Evolutionary conservation across 64 coral and sea anemone genomes (phyloP).

Genomic region (Montipora efflorescens): DNA sequence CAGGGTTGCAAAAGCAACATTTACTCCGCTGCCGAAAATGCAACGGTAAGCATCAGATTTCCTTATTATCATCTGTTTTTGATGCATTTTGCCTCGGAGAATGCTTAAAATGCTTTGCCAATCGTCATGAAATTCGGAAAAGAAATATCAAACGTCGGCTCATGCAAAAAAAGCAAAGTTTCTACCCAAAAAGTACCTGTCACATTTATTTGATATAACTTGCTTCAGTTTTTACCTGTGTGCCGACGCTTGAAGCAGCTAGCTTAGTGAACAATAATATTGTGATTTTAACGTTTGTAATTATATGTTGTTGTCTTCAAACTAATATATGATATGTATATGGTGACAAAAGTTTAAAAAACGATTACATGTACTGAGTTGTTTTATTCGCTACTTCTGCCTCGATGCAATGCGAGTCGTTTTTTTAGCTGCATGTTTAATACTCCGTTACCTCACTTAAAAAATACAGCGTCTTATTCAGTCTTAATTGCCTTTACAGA

Average conservation of each 20-base stretch:
- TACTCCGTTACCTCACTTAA: too few relatives aligned
- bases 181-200: constrained; percentile 23
- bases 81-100: background rate
- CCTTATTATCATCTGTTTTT: background rate
- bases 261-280: background rate
- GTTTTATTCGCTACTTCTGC: too few relatives aligned
- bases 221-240: background rate
- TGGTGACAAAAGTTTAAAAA: too few relatives aligned
- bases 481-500: too few relatives aligned
- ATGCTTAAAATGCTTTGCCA: background rate
- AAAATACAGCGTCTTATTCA: too few relatives aligned
- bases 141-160: background rate
- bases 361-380: too few relatives aligned
- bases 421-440: too few relatives aligned
- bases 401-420: too few relatives aligned
- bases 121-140: too few relatives aligned
- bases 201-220: constrained; percentile 19
- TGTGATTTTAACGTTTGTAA: too few relatives aligned
- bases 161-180: background rate
- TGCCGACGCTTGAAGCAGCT: background rate
- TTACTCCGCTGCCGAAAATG: constrained; percentile 24
- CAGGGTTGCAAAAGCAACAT: constrained; percentile 1
- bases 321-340: too few relatives aligned
- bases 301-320: too few relatives aligned
- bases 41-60: constrained; percentile 7